A percentile compares a stretch with the other conserved stretches of the same genome.
Evolutionary conservation across 2,113 vertebrate genomes (phyloP).

Genomic region (Hydrochoerus hydrochaeris): DNA sequence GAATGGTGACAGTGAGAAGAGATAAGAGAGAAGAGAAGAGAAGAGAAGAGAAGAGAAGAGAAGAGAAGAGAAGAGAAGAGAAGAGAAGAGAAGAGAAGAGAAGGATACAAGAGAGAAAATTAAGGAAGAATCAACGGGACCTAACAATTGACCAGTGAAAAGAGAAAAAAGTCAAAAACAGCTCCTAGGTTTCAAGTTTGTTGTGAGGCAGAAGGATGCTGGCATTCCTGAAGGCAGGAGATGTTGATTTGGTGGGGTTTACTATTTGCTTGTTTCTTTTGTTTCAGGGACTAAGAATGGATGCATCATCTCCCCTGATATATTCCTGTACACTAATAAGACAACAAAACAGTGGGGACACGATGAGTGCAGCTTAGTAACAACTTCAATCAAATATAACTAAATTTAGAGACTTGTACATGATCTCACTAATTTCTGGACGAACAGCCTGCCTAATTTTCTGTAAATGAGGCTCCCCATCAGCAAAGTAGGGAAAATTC

Average conservation of each 20-base stretch:
- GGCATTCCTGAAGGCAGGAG: not conserved
- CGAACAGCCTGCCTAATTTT: not conserved
- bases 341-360: not conserved
- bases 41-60: not conserved
- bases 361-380: not conserved
- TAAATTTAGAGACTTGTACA: not conserved
- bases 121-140: not conserved
- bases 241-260: not conserved
- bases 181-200: not conserved
- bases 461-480: not conserved
- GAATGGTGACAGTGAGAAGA: not conserved
- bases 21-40: not conserved
- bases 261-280: not conserved
- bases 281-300: not conserved
- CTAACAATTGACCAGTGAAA: not conserved
- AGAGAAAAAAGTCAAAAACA: not conserved
- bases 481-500: not conserved
- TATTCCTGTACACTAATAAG: not conserved
- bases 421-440: not conserved
- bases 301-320: not conserved
- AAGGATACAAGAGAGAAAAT: not conserved
- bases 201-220: not conserved
- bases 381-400: not conserved
- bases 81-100: not conserved
- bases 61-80: not conserved